Evolutionary conservation across 2,797 vertebrate species (phyloP), one percentile per base, ranked within the genome.

Genomic region (Epinephelus malabaricus): DNA sequence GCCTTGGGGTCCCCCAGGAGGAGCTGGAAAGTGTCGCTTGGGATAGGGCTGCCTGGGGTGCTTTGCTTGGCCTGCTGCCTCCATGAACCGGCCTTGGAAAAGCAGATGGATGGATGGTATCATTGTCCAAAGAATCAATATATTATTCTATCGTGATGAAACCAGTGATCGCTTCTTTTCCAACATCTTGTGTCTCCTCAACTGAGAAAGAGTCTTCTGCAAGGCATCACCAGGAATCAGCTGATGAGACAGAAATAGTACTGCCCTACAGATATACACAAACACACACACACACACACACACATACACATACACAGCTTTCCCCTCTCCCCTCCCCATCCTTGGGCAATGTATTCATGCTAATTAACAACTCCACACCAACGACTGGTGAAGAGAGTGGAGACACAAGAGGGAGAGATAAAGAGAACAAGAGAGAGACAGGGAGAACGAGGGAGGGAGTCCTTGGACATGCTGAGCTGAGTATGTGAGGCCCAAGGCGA

Each of bases 351-450:
- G 91, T 94, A 93, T 92, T 95, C 90, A 92, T 88, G 87, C 86
- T 95, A 95, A 95, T 95, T 95, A 86, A 82, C 91, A 88, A 87
- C 68, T 91, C 89, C 87, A 85, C 92, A 85, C 76, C 84, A 86
- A 64, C 11, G 47, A 83, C 78, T 73, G 84, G 68, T 74, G 81
- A 73, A 69, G 78, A 77, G 64, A 70, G 73, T 11, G 59, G 74
- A 67, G 72, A 76, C 50, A 38, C 69, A 64, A 62, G 71, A 59
- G 71, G 54, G 59, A 76, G 77, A 45, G 70, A 82, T 72, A 70
- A 46, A 64, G 79, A 70, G 51, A 85, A 69, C 23, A 21, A 59
- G 56, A 72, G 72, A 50, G 47, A 59, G 65, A 64, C 30, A 56
- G 51, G 23, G 55, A 76, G 73, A 56, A 49, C 50, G 69, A 83